Percentiles rank a stretch among this genome's conserved stretches.
Conservation (phyloP, 2,113 vertebrate genomes). For the Mustelus asterias region DNA sequence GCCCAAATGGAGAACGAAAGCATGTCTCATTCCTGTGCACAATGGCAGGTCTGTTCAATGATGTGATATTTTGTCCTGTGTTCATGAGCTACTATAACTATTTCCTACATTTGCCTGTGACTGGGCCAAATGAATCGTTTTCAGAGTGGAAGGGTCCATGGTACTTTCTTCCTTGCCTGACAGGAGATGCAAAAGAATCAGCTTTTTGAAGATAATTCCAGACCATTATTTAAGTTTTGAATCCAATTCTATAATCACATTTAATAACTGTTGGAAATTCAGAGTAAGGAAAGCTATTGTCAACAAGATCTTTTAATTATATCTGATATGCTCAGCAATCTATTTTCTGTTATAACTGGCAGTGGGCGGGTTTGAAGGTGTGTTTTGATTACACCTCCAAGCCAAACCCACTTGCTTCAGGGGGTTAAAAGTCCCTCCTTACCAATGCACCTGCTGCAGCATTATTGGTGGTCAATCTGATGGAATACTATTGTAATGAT, state of each 20-base stretch:
- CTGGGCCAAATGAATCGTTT: background rate
- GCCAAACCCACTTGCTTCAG: background rate
- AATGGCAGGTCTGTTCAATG: background rate
- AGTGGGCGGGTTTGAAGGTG: too few species aligned
- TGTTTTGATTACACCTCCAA: background rate
- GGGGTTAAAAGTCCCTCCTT: background rate
- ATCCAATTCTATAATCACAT: background rate
- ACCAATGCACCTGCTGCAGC: background rate
- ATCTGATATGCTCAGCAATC: background rate
- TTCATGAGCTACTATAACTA: background rate
- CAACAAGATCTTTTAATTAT: background rate
- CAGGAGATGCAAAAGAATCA: background rate
- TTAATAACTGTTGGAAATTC: background rate
- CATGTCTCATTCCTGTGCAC: background rate
- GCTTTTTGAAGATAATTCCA: background rate
- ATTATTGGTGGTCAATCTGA: background rate
- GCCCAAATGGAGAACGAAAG: background rate
- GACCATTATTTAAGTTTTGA: background rate
- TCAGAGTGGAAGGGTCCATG: background rate
- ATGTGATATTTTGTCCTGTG: background rate
- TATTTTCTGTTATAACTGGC: background rate
- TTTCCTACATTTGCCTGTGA: conserved; percentile 11
- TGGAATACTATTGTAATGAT: background rate
- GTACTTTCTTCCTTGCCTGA: background rate
- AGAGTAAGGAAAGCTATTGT: background rate